These are phyloP conservation scores for Hypotaenidia philippensis DNA, from an alignment of 2,797 vertebrate species.

Conservation along the genomic window DNA sequence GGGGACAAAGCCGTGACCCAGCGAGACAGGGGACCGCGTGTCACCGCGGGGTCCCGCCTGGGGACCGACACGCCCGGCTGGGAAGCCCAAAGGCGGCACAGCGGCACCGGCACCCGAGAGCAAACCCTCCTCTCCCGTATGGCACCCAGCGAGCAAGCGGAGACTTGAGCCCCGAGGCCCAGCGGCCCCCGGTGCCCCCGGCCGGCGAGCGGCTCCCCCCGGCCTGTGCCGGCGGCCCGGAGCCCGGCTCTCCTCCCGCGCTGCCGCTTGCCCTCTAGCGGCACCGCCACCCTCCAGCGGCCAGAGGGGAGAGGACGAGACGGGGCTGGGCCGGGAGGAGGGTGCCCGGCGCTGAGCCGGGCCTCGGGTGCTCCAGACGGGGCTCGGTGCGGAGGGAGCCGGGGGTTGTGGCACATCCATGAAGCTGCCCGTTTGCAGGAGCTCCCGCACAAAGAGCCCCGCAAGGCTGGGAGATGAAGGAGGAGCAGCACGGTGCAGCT, in stretches of 20 bases:
- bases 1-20: fast-evolving
- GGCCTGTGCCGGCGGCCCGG: background rate
- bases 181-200: background rate
- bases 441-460: background rate
- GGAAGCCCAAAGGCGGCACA: fast-evolving
- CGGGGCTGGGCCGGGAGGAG: background rate
- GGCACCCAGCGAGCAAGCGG: background rate
- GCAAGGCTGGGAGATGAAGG: fast-evolving
- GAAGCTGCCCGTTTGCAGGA: background rate
- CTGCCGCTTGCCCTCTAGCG: conserved; percentile 83
- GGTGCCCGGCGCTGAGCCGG: background rate
- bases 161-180: background rate
- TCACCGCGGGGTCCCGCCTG: fast-evolving
- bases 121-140: background rate
- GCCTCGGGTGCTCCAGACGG: background rate
- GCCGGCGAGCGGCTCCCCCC: background rate
- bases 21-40: fast-evolving
- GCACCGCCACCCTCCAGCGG: background rate
- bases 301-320: background rate
- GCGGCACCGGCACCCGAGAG: background rate
- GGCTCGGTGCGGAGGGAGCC: background rate
- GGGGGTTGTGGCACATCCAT: fast-evolving
- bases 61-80: fast-evolving
- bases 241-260: conserved; percentile 19
- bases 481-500: background rate